These are phyloP conservation scores for Craterocephalus amniculus DNA, from an alignment of 2,797 vertebrate species.

Conservation along the genomic window DNA sequence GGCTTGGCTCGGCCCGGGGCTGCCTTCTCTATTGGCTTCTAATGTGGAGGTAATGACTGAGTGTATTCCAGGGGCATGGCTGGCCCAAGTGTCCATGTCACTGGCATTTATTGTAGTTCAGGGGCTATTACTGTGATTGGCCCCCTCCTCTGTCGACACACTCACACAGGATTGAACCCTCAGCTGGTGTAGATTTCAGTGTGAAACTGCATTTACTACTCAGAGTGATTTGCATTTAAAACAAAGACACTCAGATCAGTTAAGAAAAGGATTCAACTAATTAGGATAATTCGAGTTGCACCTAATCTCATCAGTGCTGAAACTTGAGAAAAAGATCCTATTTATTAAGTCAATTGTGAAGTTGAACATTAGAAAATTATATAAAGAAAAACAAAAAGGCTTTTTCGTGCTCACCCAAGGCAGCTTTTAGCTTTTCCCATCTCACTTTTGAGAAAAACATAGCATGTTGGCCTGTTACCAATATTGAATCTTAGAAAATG, in stretches of 20 bases:
- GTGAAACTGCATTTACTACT: background rate
- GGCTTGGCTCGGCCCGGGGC: conserved; percentile 56
- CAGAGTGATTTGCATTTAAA: background rate
- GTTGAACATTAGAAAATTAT: background rate
- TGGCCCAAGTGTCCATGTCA: conserved; percentile 55
- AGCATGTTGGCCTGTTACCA: background rate
- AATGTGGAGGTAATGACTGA: conserved; percentile 74
- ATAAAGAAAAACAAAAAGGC: background rate
- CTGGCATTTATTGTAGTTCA: conserved; percentile 53
- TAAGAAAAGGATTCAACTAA: conserved; percentile 3
- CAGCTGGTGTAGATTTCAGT: conserved; percentile 15
- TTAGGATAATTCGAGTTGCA: conserved; percentile 11
- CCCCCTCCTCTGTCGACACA: conserved; percentile 47
- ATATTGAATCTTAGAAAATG: background rate
- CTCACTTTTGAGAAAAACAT: background rate
- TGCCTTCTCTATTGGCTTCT: conserved; percentile 69
- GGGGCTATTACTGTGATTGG: conserved; percentile 53
- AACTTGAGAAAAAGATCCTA: background rate
- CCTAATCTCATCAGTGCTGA: background rate
- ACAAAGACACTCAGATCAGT: too few relatives aligned
- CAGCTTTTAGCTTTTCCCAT: background rate
- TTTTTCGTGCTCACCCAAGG: background rate
- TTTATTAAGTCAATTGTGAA: too few relatives aligned
- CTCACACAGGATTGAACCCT: conserved; percentile 37
- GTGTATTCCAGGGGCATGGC: conserved; percentile 60